Conservation (phyloP, 2,113 vertebrate species). For the Thunnus thynnus region DNA sequence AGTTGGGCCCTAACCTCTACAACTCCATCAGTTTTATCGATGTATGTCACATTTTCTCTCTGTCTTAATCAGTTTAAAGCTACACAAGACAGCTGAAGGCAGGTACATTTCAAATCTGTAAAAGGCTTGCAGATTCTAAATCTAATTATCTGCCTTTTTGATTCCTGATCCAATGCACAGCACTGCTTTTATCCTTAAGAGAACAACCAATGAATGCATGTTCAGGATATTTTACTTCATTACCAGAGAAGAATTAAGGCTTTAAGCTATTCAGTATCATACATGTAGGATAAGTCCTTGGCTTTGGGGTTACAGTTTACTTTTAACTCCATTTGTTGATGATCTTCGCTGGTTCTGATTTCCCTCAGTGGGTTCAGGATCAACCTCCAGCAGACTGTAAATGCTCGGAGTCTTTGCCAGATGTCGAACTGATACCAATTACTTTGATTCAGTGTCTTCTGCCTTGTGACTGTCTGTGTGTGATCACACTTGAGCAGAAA, state of each 20-base stretch:
- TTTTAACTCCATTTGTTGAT: not conserved
- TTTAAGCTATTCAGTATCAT: too few relatives aligned
- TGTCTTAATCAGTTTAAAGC: not conserved
- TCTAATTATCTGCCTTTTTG: not conserved
- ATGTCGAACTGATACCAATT: constrained; percentile 27
- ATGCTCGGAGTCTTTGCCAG: constrained; percentile 12
- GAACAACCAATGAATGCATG: not conserved
- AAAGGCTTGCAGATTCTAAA: not conserved
- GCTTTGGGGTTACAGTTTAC: too few relatives aligned
- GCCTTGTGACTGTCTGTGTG: not conserved
- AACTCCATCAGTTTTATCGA: not conserved
- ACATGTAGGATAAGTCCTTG: too few relatives aligned
- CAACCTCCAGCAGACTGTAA: not conserved
- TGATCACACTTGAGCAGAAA: not conserved
- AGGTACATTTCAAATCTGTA: too few relatives aligned
- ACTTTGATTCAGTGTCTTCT: constrained; percentile 5
- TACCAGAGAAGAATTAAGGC: too few relatives aligned
- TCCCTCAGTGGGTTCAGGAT: not conserved
- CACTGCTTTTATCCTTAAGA: not conserved
- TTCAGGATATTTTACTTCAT: not conserved
- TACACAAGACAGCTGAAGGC: not conserved
- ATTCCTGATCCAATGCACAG: not conserved
- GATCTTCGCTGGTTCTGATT: not conserved
- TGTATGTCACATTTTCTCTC: not conserved
- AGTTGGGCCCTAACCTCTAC: constrained; percentile 31